Evolutionary conservation across 2,797 vertebrate genomes (phyloP).

Genomic region (Adrianichthys oophorus): DNA sequence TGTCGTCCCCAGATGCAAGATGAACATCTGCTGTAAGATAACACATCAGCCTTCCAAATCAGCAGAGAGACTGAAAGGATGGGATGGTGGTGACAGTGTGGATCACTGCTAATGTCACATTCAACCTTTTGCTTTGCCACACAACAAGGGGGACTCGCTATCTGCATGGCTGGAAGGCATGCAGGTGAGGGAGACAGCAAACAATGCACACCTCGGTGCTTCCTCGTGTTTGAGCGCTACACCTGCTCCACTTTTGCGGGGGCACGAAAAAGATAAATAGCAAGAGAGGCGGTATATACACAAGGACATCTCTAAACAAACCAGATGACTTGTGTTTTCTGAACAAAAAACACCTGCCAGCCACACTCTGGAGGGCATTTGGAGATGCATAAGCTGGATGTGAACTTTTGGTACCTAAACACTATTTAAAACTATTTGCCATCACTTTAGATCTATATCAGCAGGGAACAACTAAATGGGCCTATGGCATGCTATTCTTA

Average conservation of each 20-base stretch:
- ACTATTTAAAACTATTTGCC: not conserved
- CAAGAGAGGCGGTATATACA: slow-evolving; percentile 14
- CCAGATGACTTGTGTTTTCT: slow-evolving; percentile 27
- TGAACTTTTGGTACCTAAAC: slow-evolving; percentile 62
- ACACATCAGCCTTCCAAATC: slow-evolving; percentile 18
- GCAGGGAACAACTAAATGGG: slow-evolving; percentile 4
- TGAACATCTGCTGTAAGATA: slow-evolving; percentile 20
- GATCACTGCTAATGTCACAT: slow-evolving; percentile 56
- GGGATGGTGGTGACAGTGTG: slow-evolving; percentile 23
- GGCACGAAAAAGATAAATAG: slow-evolving; percentile 44
- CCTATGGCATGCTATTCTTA: too few species aligned
- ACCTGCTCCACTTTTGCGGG: slow-evolving; percentile 51
- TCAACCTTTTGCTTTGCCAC: slow-evolving; percentile 51
- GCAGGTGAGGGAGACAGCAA: slow-evolving; percentile 44
- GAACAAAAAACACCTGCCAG: slow-evolving; percentile 19
- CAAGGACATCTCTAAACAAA: slow-evolving; percentile 47
- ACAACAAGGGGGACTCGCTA: slow-evolving; percentile 40
- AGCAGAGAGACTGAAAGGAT: slow-evolving; percentile 11
- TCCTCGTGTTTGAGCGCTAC: slow-evolving; percentile 48
- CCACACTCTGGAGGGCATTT: slow-evolving; percentile 31
- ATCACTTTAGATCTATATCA: slow-evolving; percentile 46
- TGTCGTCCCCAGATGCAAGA: slow-evolving; percentile 9
- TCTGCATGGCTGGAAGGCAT: slow-evolving; percentile 53
- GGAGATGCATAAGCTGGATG: slow-evolving; percentile 57
- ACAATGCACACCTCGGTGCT: slow-evolving; percentile 46